Base-by-base conservation (phyloP, 2,797 vertebrate species). In the Gobio occitaniae region DNA sequence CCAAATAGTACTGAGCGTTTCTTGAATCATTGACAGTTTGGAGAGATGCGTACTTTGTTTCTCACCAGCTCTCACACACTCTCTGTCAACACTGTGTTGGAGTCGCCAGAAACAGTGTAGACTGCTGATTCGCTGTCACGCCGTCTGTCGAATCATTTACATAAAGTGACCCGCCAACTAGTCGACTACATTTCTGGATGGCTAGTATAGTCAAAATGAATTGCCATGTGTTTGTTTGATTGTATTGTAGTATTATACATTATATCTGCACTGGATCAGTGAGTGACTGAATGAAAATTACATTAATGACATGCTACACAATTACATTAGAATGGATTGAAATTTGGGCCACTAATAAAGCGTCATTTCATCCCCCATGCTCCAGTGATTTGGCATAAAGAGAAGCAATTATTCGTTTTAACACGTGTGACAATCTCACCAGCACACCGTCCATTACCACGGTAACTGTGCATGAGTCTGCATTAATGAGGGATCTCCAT, bases 391-490 rank as follows among this genome's bases (percentile, higher is more conserved):
- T 74, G 84, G 54, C 77, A 25, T 74, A 56, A 85, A 85, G 84
- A 72, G 76, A 85, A 80, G 69, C 56, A 85, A 85, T 80, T 85
- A 85, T 85, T 85, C 56, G 21, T 74, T 65, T 36, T 85, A 85
- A 85, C 84, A 80, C 11, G 56, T 85, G 84, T 85, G 84, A 80
- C 84, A 85, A 80, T 85, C 77, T 80, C 59, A 80, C 71, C 77
- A 80, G 84, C 84, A 80, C 84, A 85, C 69, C 69, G 52, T 44
- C 77, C 78, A 85, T 85, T 85, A 85, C 84, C 84, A 85, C 77
- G 21, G 77, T 85, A 80, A 85, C 84, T 69, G 47, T 50, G 77
- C 59, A 80, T 80, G 77, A 80, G 84, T 74, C 75, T 72, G 84
- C 69, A 85, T 85, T 85, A 85, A 85, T 85, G 69, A 85, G 78